Conservation (phyloP, 2,888 invertebrate species). For the Sisyra terminalis region DNA sequence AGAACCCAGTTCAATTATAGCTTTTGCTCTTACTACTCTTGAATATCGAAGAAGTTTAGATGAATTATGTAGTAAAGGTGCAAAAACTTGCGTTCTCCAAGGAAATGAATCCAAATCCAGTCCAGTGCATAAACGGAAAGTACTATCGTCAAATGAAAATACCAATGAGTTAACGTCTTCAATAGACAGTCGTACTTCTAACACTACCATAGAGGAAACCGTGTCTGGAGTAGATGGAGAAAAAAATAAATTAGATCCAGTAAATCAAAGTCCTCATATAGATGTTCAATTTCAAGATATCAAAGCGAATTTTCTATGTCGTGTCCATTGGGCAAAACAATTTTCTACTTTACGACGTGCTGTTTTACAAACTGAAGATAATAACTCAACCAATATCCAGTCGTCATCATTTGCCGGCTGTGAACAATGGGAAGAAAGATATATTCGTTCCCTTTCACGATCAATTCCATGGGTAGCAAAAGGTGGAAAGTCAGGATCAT, state of each 20-base stretch:
- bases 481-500: constrained; percentile 95
- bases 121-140: constrained; percentile 29
- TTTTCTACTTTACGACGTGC: constrained; percentile 61
- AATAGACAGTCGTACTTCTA: background rate
- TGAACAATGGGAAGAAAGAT: constrained; percentile 43
- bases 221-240: constrained; percentile 12
- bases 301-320: constrained; percentile 71
- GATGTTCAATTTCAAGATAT: constrained; percentile 44
- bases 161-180: background rate
- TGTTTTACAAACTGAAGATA: constrained; percentile 24
- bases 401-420: background rate
- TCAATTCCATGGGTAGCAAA: constrained; percentile 85
- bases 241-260: constrained; percentile 6
- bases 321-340: constrained; percentile 80
- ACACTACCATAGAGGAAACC: constrained; percentile 6
- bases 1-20: constrained; percentile 73
- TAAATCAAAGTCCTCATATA: constrained; percentile 24
- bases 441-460: constrained; percentile 69
- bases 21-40: constrained; percentile 56
- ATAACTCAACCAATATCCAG: constrained; percentile 8
- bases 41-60: constrained; percentile 51
- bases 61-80: constrained; percentile 21
- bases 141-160: constrained; percentile 20
- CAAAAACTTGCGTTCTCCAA: constrained; percentile 2
- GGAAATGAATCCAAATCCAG: constrained; percentile 27